Conservation (phyloP, 2,888 invertebrate species). For the Euplexia lucipara region DNA sequence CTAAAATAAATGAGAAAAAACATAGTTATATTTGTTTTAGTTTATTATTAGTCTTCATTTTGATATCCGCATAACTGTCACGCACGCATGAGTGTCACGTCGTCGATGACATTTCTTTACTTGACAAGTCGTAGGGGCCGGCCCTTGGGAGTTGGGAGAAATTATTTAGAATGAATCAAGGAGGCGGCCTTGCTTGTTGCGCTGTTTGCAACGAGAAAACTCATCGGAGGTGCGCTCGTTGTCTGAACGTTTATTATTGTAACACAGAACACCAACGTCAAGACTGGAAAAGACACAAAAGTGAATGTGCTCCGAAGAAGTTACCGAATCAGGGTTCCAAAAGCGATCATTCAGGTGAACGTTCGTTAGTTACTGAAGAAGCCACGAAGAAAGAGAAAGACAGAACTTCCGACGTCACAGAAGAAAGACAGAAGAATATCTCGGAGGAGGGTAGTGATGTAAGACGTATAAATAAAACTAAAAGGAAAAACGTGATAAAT, state of each 20-base stretch:
- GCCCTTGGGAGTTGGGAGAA: constrained; percentile 73
- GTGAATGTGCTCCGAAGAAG: constrained; percentile 89
- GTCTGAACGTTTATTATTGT: constrained; percentile 94
- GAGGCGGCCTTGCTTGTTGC: constrained; percentile 88
- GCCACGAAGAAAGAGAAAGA: constrained; percentile 73
- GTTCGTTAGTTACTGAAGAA: constrained; percentile 71
- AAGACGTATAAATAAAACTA: constrained; percentile 77
- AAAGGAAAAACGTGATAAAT: constrained; percentile 76
- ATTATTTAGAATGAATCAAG: constrained; percentile 89
- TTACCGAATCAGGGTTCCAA: constrained; percentile 80
- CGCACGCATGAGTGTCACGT: constrained; percentile 59
- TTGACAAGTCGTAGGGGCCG: constrained; percentile 77
- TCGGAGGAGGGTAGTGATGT: constrained; percentile 70
- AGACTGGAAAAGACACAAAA: constrained; percentile 95
- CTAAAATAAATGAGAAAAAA: background rate
- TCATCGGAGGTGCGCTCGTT: constrained; percentile 94
- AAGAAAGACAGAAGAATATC: constrained; percentile 62
- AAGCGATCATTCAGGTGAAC: constrained; percentile 75
- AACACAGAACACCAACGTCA: constrained; percentile 94
- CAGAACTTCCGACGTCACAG: constrained; percentile 59
- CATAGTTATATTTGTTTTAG: background rate
- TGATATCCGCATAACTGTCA: constrained; percentile 60
- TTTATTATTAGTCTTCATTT: background rate
- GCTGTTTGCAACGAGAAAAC: constrained; percentile 92
- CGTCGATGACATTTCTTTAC: constrained; percentile 72